Base-by-base conservation (phyloP, 2,888 invertebrate species). In the Megalurothrips usitatus region DNA sequence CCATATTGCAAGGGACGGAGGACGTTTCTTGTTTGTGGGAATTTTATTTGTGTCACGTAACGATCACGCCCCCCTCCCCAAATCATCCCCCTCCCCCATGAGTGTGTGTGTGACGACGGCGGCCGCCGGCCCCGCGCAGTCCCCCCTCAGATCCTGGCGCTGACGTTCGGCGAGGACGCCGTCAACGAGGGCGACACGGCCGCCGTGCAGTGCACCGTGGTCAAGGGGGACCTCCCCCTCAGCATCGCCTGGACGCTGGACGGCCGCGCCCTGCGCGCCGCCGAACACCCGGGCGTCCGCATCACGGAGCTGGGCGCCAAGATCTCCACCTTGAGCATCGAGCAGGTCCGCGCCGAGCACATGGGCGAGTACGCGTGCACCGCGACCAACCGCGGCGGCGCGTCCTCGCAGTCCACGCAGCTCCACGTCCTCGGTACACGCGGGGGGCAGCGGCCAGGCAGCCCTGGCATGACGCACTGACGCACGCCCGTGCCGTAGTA, bases 71-170 rank as follows among this genome's bases (percentile, higher is more conserved):
- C 52, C 14, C 52, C 52, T 9, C 52, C 58, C 58, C 58, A n/a
- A n/a, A n/a, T n/a, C 58, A 11, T 58, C 58, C 14, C 34, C 34
- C 6, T 6, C 34, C 34, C 34, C 6, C 6, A 2, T 43, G 34
- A 43, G 6, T 6, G 6, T 43, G 34, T 4, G 34, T 43, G 34
- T 43, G 34, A 43, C 34, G 34, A 43, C 34, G 34, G 34, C 34
- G 34, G 34, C 23, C 48, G 26, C n/a, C 78, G 47, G 26, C 47
- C 28, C 48, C 49, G 11, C 79, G 17, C 87, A 94, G 94, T 94
- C 87, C 91, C 92, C 85, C 94, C 94, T 83, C 93, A 94, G 90
- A 92, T 95, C 85, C 91, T 92, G 85, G 91, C 92, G 83, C 94
- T 94, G 85, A 91, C 92, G 85, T 94, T 94, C 86, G 94, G 93